Evolutionary conservation across 2,888 invertebrate genomes (phyloP), one percentile per base, ranked within the genome.

Genomic region (Actias luna): DNA sequence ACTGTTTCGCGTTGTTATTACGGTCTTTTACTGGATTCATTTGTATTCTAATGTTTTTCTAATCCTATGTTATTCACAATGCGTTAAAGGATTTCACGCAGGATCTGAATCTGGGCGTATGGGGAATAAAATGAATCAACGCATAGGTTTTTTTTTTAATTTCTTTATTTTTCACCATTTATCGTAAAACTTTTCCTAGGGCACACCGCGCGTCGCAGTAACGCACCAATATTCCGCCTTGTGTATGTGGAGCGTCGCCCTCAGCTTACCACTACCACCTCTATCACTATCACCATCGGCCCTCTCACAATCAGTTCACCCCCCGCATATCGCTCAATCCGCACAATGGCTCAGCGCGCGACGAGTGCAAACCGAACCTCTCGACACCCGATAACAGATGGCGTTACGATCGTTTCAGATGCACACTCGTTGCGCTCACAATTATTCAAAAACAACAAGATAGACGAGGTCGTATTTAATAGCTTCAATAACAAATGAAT

Each of bases 161-260:
- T 92, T 91, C 85, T 91, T 91, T 90, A 90, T 89, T 91, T 88
- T 90, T 90, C 89, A 92, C 92, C 92, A 92, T 92, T 92, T 92
- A 92, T 92, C 91, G 89, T 91, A 91, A 92, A 46, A 92, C 90
- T 90, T 88, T 88, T 88, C 90, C 88, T 89, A 91, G 87, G 89
- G 87, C 89, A 89, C 86, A 88, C 88, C 87, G 88, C 89, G 88
- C 89, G 86, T 88, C 86, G 85, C 88, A 85, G 83, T 84, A 87
- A 87, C 90, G 88, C 88, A 81, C 89, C 90, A 82, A 88, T 88
- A 89, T 87, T 87, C 84, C 87, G 88, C 85, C 87, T 88, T 88
- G 90, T 89, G 89, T 88, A 87, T 89, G 91, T 87, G 85, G 89
- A 88, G 88, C 82, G 73, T 73, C 68, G 61, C 67, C 63, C 58